Percentiles rank a stretch among this genome's conserved stretches.
Conservation (phyloP, 2,797 vertebrate species). For the Pitangus sulphuratus region DNA sequence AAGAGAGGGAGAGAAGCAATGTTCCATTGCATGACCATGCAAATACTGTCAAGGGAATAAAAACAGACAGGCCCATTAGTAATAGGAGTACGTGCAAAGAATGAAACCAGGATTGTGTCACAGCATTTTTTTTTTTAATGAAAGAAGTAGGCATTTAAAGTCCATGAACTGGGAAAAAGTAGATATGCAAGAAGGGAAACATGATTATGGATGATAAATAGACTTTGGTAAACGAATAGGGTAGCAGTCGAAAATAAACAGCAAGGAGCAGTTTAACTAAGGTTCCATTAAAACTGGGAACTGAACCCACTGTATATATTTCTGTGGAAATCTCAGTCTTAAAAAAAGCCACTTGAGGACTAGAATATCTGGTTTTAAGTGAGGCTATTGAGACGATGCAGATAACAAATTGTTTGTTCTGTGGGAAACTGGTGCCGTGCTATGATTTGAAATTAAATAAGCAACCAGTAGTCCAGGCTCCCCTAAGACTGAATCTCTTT, state of each 20-base stretch:
- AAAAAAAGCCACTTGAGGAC: background rate
- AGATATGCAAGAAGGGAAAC: background rate
- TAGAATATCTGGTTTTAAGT: slow-evolving; percentile 10
- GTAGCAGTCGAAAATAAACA: background rate
- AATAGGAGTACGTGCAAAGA: background rate
- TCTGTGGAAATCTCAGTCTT: background rate
- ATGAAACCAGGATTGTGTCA: background rate
- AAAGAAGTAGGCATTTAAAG: background rate
- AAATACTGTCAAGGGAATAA: background rate
- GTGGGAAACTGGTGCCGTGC: background rate
- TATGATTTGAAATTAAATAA: background rate
- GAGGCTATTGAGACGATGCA: background rate
- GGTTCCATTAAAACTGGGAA: background rate
- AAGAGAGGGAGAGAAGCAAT: background rate
- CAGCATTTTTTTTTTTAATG: background rate
- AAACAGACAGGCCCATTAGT: background rate
- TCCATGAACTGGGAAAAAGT: background rate
- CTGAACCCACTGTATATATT: background rate
- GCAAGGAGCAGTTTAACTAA: background rate
- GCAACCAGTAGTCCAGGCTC: background rate
- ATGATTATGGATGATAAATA: background rate
- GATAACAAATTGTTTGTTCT: slow-evolving; percentile 34
- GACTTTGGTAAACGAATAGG: background rate
- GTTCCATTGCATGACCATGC: fast-evolving
- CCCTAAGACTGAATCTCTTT: background rate